Conservation (phyloP, 2,113 vertebrate species). For the Chrysochloris asiatica region DNA sequence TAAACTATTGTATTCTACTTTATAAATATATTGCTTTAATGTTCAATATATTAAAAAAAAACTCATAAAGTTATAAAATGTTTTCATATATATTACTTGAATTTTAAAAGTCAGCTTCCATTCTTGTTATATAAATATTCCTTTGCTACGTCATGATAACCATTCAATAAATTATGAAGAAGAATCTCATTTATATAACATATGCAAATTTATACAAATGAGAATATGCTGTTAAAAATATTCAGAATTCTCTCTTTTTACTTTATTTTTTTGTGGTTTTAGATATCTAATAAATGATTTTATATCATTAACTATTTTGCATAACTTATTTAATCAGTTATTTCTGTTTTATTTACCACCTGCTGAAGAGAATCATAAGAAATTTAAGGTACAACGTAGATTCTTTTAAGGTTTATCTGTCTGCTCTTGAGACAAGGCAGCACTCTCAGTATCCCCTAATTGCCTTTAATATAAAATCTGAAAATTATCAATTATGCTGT, state of each 20-base stretch:
- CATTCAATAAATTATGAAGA: background rate
- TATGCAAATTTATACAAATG: background rate
- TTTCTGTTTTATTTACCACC: background rate
- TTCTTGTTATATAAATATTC: background rate
- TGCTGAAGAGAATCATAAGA: background rate
- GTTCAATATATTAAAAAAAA: conserved; percentile 21
- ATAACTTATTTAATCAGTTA: background rate
- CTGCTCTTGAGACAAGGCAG: background rate
- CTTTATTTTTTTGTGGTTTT: conserved; percentile 32
- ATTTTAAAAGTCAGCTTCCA: background rate
- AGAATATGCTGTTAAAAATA: background rate
- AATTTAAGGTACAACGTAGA: background rate
- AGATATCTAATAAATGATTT: background rate
- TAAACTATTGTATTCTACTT: background rate
- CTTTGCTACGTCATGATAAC: background rate
- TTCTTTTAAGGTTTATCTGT: background rate
- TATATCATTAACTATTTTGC: background rate
- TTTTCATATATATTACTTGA: conserved; percentile 37
- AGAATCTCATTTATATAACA: background rate
- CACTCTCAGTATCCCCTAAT: background rate
- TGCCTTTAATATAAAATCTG: background rate
- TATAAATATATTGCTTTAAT: background rate
- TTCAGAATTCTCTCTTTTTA: background rate
- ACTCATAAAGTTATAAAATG: background rate
- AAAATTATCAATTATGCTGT: background rate